Evolutionary conservation across 2,113 vertebrate species (phyloP).

Genomic region (Nansenia antarctica): DNA sequence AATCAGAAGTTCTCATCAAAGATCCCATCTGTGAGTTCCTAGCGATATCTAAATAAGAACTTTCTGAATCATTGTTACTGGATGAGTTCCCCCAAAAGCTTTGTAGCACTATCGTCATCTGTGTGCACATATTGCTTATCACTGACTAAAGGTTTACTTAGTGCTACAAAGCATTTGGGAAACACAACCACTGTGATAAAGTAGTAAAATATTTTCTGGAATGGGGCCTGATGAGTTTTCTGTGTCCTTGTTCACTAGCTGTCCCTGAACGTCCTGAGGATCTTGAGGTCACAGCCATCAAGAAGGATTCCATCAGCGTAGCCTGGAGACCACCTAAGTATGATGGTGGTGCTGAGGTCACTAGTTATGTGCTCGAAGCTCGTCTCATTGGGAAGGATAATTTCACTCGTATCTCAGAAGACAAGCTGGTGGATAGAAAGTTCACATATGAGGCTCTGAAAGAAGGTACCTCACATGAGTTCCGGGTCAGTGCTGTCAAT

Average conservation of each 20-base stretch:
- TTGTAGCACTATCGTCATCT: no score
- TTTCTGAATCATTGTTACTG: no score
- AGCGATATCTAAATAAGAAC: neutral
- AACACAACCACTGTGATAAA: neutral
- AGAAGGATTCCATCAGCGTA: constrained; percentile 87
- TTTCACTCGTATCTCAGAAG: constrained; percentile 81
- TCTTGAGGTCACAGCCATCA: constrained; percentile 87
- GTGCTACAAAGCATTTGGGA: neutral
- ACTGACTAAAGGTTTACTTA: neutral
- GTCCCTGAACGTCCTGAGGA: constrained; percentile 96
- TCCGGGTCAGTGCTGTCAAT: constrained; percentile 93
- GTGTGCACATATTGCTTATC: no score
- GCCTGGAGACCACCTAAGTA: constrained; percentile 97
- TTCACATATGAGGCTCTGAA: constrained; percentile 90
- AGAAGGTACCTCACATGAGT: constrained; percentile 91
- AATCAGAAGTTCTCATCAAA: constrained; percentile 85
- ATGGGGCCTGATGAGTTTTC: constrained; percentile 2
- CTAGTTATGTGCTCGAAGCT: constrained; percentile 88
- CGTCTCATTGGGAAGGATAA: constrained; percentile 91
- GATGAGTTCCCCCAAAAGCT: no score
- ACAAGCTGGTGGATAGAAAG: constrained; percentile 89
- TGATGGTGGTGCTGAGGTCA: constrained; percentile 92
- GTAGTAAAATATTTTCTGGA: neutral
- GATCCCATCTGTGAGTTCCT: constrained; percentile 90
- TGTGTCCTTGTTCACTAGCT: constrained; percentile 66